Evolutionary conservation across 2,113 vertebrate species (phyloP), one percentile per base, ranked within the genome.

Genomic region (Gadus chalcogrammus): DNA sequence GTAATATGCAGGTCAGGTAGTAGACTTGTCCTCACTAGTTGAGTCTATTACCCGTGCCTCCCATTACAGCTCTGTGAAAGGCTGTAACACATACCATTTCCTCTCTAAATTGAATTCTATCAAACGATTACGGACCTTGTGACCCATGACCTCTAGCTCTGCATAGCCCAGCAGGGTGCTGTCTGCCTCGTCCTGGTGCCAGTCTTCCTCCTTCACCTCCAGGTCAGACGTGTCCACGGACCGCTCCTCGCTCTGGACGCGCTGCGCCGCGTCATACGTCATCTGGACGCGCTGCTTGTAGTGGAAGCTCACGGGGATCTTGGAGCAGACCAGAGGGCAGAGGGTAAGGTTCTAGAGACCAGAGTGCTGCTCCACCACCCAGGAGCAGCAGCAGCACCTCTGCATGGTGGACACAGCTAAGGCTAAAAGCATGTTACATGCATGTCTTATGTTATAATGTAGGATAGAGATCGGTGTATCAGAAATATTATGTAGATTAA

Each of bases 211-310:
- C 9, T 74, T 11, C 0, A 85, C 77, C 2, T 83, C 90, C 15
- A 99, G 63, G 76, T 97, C 97, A 0, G 94, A 95, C 2, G 97
- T 99, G 85, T 99, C 97, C 31, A 97, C 93, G 0, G 93, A 74
- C 59, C 91, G 88, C 65, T 84, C 74, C 64, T 92, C 91, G 0
- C n/a, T 82, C 17, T 55, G 68, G 5, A 48, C 76, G 2, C 70
- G 68, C 0, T 2, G 1, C 0, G 55, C 15, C 0, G 12, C 63
- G 60, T 88, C 83, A 4, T 84, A 79, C 18, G 42, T 11, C 42
- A 79, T 61, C 20, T 83, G 80, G 2, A 74, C 69, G 17, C 87
- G 78, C 24, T 77, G 92, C 28, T 89, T 89, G 74, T 91, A 91
- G 66, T 87, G 91, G 35, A 90, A 99, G 85, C 95, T 96, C 68